Conservation (phyloP, 1,140 invertebrate genomes). For the Dolichoris vasculosae region DNA sequence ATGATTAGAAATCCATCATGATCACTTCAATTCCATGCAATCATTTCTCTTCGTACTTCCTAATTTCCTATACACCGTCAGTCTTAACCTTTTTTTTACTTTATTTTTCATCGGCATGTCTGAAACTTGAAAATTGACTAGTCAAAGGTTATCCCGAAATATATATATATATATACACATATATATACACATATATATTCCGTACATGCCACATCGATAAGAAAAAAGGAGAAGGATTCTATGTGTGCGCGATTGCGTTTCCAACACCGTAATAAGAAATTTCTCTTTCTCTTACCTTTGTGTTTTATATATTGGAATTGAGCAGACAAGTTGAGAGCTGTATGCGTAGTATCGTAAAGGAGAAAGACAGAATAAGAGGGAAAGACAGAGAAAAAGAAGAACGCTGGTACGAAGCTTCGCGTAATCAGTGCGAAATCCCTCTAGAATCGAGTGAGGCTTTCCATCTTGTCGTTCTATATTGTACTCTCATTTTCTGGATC, state of each 20-base stretch:
- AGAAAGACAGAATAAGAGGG: slow-evolving; percentile 26
- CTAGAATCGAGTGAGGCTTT: slow-evolving; percentile 34
- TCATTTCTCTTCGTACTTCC: slow-evolving; percentile 7
- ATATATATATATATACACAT: background rate
- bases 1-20: slow-evolving; percentile 15
- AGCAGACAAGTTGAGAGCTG: slow-evolving; percentile 5
- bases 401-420: slow-evolving; percentile 29
- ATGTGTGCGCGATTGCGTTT: background rate
- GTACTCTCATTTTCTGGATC: background rate
- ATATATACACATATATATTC: background rate
- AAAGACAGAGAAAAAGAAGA: slow-evolving; percentile 18
- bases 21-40: background rate
- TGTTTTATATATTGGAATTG: slow-evolving; percentile 20
- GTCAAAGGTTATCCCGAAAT: background rate
- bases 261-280: slow-evolving; percentile 32
- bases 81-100: background rate
- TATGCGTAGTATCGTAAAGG: slow-evolving; percentile 38
- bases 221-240: slow-evolving; percentile 27
- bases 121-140: slow-evolving; percentile 16
- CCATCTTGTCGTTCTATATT: background rate
- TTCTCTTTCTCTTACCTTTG: slow-evolving; percentile 1
- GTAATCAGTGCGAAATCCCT: slow-evolving; percentile 54
- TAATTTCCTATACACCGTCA: slow-evolving; percentile 31
- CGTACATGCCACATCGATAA: background rate
- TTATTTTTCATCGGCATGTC: background rate